A percentile compares a stretch with the other conserved stretches of the same genome.
phyloP scores from a whole-genome alignment of 2,797 vertebrate species.

The Bucorvus abyssinicus region DNA sequence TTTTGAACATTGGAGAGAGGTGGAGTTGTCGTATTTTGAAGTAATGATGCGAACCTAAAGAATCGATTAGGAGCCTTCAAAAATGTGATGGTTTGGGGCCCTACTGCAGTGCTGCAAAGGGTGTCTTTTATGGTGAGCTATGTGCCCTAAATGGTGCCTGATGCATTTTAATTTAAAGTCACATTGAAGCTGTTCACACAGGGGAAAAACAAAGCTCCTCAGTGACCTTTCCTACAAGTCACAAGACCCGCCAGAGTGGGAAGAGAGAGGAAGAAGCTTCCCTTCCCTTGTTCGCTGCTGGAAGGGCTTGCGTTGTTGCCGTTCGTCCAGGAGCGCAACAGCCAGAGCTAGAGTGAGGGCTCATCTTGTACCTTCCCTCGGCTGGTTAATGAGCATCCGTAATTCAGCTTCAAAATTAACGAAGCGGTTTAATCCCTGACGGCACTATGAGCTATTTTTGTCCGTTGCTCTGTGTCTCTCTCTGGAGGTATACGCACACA shows the following conservation, averaged over 20 bases:
- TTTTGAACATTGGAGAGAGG: background rate
- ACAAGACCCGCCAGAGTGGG: background rate
- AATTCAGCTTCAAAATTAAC: background rate
- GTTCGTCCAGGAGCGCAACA: background rate
- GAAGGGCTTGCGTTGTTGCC: background rate
- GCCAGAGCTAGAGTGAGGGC: rapidly evolving
- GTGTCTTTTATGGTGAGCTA: background rate
- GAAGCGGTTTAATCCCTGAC: background rate
- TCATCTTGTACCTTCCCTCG: background rate
- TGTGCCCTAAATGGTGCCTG: background rate
- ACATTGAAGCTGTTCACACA: background rate
- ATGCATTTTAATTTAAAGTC: background rate
- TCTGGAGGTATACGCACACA: background rate
- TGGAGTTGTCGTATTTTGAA: background rate
- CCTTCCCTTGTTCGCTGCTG: background rate
- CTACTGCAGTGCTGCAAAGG: background rate
- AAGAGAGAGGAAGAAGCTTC: background rate
- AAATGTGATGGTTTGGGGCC: background rate
- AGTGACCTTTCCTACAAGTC: constrained; percentile 30
- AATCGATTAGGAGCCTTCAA: background rate
- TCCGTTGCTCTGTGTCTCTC: background rate
- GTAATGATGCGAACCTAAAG: background rate
- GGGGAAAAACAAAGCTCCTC: background rate
- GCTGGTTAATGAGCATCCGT: background rate
- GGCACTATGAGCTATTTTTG: background rate